Percentiles rank a stretch among this genome's conserved stretches.
Evolutionary conservation across 2,797 vertebrate genomes (phyloP).

Genomic region (Sarcoramphus papa): DNA sequence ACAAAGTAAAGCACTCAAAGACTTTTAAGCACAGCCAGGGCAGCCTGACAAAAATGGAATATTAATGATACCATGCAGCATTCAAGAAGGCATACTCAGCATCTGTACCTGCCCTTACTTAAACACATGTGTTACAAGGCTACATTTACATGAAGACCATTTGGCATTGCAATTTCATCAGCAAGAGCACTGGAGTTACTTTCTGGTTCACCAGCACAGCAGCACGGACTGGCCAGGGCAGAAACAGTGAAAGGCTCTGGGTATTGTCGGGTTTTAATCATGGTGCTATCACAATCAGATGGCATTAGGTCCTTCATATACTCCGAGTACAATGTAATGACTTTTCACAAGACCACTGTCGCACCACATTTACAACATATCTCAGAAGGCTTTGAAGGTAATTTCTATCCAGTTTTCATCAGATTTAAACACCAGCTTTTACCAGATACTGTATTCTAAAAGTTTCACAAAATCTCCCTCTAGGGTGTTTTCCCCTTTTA

Average conservation of each 20-base stretch:
- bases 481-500: background rate
- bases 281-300: background rate
- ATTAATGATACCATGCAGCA: background rate
- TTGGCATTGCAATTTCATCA: background rate
- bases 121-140: background rate
- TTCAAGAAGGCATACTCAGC: background rate
- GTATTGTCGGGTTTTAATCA: background rate
- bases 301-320: background rate
- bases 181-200: background rate
- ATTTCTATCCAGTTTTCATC: background rate
- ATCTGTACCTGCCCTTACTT: background rate
- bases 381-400: background rate
- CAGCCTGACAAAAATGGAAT: background rate
- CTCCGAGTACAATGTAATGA: background rate
- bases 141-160: background rate
- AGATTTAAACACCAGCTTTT: background rate
- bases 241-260: background rate
- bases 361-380: background rate
- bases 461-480: background rate
- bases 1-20: background rate
- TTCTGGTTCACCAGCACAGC: background rate
- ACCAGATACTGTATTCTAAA: background rate
- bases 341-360: conserved; percentile 7
- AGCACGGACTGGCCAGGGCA: background rate
- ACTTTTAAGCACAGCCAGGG: background rate